Evolutionary conservation across 2,797 vertebrate genomes (phyloP).

Genomic region (Bradypodion pumilum): DNA sequence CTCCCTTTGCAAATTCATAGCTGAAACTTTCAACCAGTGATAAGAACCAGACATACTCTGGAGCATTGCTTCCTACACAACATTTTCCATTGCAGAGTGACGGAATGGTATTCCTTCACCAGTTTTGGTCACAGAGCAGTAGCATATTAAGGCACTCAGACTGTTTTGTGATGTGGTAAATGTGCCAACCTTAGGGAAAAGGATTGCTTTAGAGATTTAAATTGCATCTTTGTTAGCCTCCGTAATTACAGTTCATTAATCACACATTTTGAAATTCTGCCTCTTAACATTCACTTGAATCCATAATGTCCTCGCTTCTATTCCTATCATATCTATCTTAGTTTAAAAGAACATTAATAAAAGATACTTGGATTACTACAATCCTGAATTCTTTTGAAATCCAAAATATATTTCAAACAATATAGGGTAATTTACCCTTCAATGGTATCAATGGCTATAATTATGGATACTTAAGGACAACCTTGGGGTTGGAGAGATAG

Average conservation of each 20-base stretch:
- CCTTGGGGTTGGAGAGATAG: too few species aligned
- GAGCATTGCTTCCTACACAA: slow-evolving; percentile 46
- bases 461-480: too few species aligned
- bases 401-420: not conserved
- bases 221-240: not conserved
- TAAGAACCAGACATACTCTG: slow-evolving; percentile 48
- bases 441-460: too few species aligned
- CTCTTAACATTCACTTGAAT: not conserved
- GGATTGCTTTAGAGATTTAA: slow-evolving; percentile 7
- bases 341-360: not conserved
- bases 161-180: slow-evolving; percentile 34
- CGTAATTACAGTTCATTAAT: not conserved
- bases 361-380: not conserved
- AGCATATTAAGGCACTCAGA: slow-evolving; percentile 21
- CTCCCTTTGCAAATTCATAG: slow-evolving; percentile 50
- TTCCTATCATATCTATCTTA: not conserved
- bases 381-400: not conserved
- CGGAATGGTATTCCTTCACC: slow-evolving; percentile 5
- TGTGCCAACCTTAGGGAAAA: not conserved
- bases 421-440: too few species aligned
- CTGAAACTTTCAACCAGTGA: slow-evolving; percentile 50
- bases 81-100: slow-evolving; percentile 34
- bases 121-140: not conserved
- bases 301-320: not conserved
- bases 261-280: not conserved